These are phyloP conservation scores for Typhlichthys eigenmanni DNA, from an alignment of 2,797 vertebrate species.

Conservation along the genomic window DNA sequence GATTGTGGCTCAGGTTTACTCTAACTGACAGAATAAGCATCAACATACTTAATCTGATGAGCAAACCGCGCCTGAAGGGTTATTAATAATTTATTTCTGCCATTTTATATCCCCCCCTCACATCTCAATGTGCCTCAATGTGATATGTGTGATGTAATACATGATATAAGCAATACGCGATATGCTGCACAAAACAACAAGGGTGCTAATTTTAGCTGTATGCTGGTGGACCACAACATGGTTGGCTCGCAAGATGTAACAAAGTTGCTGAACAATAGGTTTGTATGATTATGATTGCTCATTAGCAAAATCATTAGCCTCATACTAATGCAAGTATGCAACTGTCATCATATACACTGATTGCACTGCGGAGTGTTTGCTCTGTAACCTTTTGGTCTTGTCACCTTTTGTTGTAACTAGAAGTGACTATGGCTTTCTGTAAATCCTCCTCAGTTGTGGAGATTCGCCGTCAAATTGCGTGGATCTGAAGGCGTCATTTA, in stretches of 20 bases:
- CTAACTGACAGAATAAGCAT: conserved; percentile 37
- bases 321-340: background rate
- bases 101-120: conserved; percentile 7
- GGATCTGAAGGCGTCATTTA: conserved; percentile 2
- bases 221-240: background rate
- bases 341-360: conserved; percentile 4
- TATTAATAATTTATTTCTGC: conserved; percentile 35
- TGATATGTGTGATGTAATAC: background rate
- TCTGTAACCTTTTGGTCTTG: background rate
- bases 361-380: conserved; percentile 2
- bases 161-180: background rate
- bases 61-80: conserved; percentile 14
- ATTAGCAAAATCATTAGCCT: conserved; percentile 12
- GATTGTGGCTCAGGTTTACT: conserved; percentile 38
- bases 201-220: background rate
- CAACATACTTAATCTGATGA: conserved; percentile 34
- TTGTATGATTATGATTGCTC: conserved; percentile 19
- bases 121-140: background rate
- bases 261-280: conserved; percentile 19
- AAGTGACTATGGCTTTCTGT: background rate
- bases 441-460: background rate
- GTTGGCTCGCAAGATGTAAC: conserved; percentile 2
- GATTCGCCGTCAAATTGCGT: background rate
- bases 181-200: background rate
- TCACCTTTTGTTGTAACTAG: background rate